Base-by-base conservation (phyloP, 2,888 invertebrate species). In the Crioceris asparagi region DNA sequence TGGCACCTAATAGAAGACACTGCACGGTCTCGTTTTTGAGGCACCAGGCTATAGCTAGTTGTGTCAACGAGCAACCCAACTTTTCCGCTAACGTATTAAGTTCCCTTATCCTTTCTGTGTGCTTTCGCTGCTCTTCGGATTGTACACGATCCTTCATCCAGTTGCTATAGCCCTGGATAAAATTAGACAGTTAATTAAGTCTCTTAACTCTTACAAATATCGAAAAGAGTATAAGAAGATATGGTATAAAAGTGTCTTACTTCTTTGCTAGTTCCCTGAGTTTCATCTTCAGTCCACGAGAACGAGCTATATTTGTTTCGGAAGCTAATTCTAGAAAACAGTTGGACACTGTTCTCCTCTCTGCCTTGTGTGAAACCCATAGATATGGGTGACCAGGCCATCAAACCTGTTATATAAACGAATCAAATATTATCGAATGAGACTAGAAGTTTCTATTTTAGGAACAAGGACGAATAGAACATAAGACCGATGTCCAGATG, bases 361-460 rank as follows among this genome's bases (percentile, higher is more conserved):
- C 86, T 86, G 34, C 83, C 79, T 36, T 83, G 80, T 10, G 83
- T 75, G 51, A 93, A 77, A 19, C 92, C 92, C 66, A 93, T 91
- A 2, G 93, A 91, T 27, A 94, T 75, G 3, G 94, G 92, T 2
- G 93, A 93, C 94, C 94, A 94, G 7, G 85, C 88, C 83, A 96
- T 92, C 54, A 91, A 75, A 42, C 94, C 94, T 63, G 27, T 78
- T 71, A 50, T 75, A 77, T 71, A 52, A 5, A 11, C 26, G 15
- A 27, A 8, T n/a, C n/a, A n/a, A n/a, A n/a, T n/a, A n/a, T n/a
- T n/a, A n/a, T n/a, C n/a, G n/a, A n/a, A n/a, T n/a, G n/a, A n/a
- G n/a, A n/a, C n/a, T n/a, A n/a, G n/a, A n/a, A n/a, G n/a, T n/a
- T n/a, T n/a, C n/a, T n/a, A n/a, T n/a, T n/a, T n/a, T n/a, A n/a